Evolutionary conservation across 1,140 invertebrate species (phyloP), one percentile per base, ranked within the genome.

Genomic region (Aleiodes sp.): DNA sequence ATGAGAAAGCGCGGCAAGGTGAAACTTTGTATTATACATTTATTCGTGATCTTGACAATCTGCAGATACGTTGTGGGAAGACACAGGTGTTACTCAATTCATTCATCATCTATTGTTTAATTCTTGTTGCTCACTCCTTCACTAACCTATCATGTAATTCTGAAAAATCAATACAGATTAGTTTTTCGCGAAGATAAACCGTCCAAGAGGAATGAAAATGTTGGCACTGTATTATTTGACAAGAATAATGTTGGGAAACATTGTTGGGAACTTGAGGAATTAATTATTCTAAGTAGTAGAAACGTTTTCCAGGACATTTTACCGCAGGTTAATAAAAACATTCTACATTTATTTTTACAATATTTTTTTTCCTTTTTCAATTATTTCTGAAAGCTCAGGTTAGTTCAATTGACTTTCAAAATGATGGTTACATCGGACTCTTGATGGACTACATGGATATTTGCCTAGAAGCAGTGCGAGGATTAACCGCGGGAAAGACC

Each of bases 371-470:
- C 19, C 37, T 60, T 1, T 35, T 4, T 6, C 12, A 1, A 37
- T 65, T 19, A 35, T 28, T 68, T 46, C 21, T 60, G 56, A 29
- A 14, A 59, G 31, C 65, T 70, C 61, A 84, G 82, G 70, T 75
- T 31, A 75, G 78, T 64, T 67, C 73, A 21, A 68, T 78, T 41
- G 73, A 80, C 71, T 68, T 68, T 46, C 67, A 77, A 56, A 78
- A 77, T 62, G 80, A 84, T 63, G 71, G 75, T 29, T 82, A 80
- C 63, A 77, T 83, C 60, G 75, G 74, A 0, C 56, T 79, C 28
- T 52, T 84, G 29, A 76, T 90, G 61, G 84, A 83, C 68, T 90
- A 90, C 76, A 88, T 88, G 72, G 76, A 86, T 12, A 75, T 82
- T 71, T 84, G 89, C 24, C 75, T 90, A 26, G 79, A 86, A 65